These are phyloP conservation scores for Strigamia crassipes DNA, from an alignment of 2,888 invertebrate species.

Conservation along the genomic window DNA sequence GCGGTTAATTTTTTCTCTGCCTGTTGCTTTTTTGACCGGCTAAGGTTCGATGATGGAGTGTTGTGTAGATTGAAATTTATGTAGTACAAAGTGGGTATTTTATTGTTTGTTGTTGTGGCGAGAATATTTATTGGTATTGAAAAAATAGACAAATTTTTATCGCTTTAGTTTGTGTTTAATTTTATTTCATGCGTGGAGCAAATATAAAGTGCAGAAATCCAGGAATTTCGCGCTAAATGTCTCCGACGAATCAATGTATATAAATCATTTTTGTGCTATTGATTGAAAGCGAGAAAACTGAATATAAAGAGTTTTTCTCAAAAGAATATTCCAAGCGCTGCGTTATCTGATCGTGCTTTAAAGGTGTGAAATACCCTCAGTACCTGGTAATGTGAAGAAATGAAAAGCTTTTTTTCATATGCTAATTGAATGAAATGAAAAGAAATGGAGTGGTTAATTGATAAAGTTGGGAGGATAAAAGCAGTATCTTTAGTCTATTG, in stretches of 20 bases:
- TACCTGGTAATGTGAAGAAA: background rate
- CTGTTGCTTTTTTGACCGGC: conserved; percentile 32
- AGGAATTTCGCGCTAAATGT: background rate
- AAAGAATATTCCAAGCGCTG: no score
- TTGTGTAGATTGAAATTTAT: background rate
- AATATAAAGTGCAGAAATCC: background rate
- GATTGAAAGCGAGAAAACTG: background rate
- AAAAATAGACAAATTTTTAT: background rate
- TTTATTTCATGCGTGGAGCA: background rate
- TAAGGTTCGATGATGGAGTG: conserved; percentile 1
- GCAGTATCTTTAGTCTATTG: conserved; percentile 25
- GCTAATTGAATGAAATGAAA: background rate
- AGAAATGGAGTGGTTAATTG: conserved; percentile 30
- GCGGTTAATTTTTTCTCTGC: conserved; percentile 21
- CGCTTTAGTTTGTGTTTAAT: background rate
- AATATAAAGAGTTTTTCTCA: background rate
- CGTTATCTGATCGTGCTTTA: no score
- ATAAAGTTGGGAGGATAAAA: conserved; percentile 37
- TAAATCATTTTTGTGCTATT: background rate
- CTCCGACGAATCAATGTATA: background rate
- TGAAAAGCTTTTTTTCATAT: background rate
- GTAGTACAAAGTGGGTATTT: background rate
- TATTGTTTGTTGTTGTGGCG: conserved; percentile 13
- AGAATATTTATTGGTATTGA: background rate
- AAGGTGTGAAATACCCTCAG: no score